phyloP scores from a whole-genome alignment of 1,140 invertebrate species.

The Lordiphosa mommai region DNA sequence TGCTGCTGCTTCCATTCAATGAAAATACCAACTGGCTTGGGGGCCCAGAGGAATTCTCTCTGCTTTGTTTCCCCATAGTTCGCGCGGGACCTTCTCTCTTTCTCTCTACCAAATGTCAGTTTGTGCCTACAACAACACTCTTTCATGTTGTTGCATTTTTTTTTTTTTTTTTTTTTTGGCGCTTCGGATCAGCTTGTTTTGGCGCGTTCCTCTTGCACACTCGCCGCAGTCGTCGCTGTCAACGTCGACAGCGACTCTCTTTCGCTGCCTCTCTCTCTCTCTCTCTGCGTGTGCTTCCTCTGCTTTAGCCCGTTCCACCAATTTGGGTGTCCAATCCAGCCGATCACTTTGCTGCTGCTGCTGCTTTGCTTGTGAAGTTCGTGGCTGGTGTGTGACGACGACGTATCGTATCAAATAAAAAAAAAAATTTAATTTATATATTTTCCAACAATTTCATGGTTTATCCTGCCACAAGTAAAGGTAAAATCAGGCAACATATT shows the following conservation, averaged over 20 bases:
- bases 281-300: conserved; percentile 6
- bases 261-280: background rate
- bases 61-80: conserved; percentile 18
- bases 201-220: conserved; percentile 58
- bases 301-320: conserved; percentile 33
- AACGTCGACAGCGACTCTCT: conserved; percentile 1
- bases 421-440: conserved; percentile 29
- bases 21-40: conserved; percentile 19
- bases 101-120: conserved; percentile 43
- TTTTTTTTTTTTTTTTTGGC: conserved; percentile 58
- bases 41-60: conserved; percentile 3
- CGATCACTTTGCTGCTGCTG: conserved; percentile 43
- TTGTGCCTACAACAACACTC: conserved; percentile 40
- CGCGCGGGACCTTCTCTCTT: conserved; percentile 30
- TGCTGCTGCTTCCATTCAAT: conserved; percentile 32
- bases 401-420: conserved; percentile 15
- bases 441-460: conserved; percentile 8
- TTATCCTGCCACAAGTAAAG: conserved; percentile 16
- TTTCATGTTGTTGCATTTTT: conserved; percentile 53
- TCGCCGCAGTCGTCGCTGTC: conserved; percentile 20
- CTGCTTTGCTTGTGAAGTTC: conserved; percentile 51
- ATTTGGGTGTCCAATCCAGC: conserved; percentile 22
- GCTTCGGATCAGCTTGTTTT: conserved; percentile 54
- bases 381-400: conserved; percentile 58
- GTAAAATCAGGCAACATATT: conserved; percentile 39